Conservation (phyloP, 2,113 vertebrate genomes). For the Cottus gobio region DNA sequence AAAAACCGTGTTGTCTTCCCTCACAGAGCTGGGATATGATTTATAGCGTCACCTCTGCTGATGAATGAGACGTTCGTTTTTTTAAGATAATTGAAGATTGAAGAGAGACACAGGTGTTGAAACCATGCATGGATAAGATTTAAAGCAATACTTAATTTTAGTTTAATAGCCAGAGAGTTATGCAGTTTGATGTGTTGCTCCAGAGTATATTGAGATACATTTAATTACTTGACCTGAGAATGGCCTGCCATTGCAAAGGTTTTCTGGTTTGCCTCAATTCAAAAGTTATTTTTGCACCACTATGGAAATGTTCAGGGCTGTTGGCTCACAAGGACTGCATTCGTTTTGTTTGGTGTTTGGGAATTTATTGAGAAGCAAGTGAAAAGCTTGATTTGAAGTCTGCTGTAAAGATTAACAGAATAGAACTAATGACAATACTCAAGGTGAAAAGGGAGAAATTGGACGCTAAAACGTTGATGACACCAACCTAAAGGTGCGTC, state of each 20-base stretch:
- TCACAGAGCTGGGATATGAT: constrained; percentile 31
- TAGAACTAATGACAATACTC: constrained; percentile 15
- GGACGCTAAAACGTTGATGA: not conserved
- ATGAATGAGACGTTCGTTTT: constrained; percentile 55
- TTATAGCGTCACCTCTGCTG: constrained; percentile 39
- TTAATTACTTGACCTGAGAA: constrained; percentile 37
- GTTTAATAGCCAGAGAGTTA: constrained; percentile 53
- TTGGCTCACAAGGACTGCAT: constrained; percentile 30
- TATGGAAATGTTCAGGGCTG: constrained; percentile 22
- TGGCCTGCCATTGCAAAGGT: constrained; percentile 17
- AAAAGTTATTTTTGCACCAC: constrained; percentile 17
- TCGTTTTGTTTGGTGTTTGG: constrained; percentile 52
- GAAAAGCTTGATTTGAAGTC: constrained; percentile 27
- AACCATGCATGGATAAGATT: constrained; percentile 53
- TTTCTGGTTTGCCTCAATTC: constrained; percentile 13
- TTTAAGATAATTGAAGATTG: constrained; percentile 58
- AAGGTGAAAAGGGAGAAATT: constrained; percentile 34
- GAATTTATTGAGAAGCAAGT: constrained; percentile 50
- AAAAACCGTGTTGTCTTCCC: constrained; percentile 48
- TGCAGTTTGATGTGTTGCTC: constrained; percentile 54
- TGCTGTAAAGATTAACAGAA: constrained; percentile 10
- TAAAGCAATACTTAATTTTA: constrained; percentile 37
- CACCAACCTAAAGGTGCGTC: not conserved
- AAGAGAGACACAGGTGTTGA: constrained; percentile 52
- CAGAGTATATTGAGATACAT: constrained; percentile 53